Percentiles rank a stretch among this genome's conserved stretches.
Evolutionary conservation across 2,888 invertebrate species (phyloP).

Genomic region (Meganola albula): DNA sequence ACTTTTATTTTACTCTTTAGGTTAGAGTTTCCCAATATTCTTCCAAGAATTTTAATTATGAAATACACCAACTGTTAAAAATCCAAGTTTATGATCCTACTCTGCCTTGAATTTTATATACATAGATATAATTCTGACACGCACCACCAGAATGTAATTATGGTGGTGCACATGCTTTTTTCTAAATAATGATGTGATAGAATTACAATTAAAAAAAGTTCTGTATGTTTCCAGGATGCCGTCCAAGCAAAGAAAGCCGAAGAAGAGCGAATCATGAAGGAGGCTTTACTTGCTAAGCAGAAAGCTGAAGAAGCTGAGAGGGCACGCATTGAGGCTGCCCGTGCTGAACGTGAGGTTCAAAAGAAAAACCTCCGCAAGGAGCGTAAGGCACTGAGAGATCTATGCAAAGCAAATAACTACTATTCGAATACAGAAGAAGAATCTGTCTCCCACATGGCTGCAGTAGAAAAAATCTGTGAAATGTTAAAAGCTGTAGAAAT

Average conservation of each 20-base stretch:
- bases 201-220: background rate
- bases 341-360: slow-evolving; percentile 90
- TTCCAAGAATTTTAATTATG: too few relatives aligned
- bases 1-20: too few relatives aligned
- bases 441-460: slow-evolving; percentile 89
- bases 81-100: too few relatives aligned
- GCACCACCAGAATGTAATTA: too few relatives aligned
- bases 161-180: too few relatives aligned
- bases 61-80: too few relatives aligned
- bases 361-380: slow-evolving; percentile 93
- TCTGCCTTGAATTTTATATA: too few relatives aligned
- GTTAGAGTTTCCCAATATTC: too few relatives aligned
- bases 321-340: slow-evolving; percentile 87
- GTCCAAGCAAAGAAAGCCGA: slow-evolving; percentile 90
- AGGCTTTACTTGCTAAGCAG: slow-evolving; percentile 85
- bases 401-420: slow-evolving; percentile 89
- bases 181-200: background rate
- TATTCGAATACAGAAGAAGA: slow-evolving; percentile 84
- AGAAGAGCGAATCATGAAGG: slow-evolving; percentile 85
- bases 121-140: too few relatives aligned
- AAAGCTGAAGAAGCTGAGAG: slow-evolving; percentile 89
- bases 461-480: slow-evolving; percentile 95
- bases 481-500: slow-evolving; percentile 83
- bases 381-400: slow-evolving; percentile 86
- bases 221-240: slow-evolving; percentile 77